Conservation (phyloP, 2,888 invertebrate genomes). For the Tetragonula carbonaria region DNA sequence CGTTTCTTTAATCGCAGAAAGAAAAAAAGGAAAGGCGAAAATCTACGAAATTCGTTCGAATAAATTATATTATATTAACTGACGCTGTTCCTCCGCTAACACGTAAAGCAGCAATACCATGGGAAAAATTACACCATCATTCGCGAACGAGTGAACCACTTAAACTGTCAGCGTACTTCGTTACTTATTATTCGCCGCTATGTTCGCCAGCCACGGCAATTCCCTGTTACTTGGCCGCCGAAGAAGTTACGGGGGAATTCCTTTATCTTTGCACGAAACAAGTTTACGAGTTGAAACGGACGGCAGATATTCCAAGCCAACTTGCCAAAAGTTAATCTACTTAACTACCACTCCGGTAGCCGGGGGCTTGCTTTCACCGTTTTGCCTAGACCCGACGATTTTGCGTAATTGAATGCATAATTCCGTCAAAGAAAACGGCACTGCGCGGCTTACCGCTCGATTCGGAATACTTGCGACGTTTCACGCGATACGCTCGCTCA, state of each 20-base stretch:
- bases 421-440: constrained; percentile 24
- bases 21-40: neutral
- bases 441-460: constrained; percentile 6
- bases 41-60: neutral
- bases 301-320: constrained; percentile 19
- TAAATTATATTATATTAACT: no score
- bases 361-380: constrained; percentile 25
- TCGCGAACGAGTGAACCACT: neutral
- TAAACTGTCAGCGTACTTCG: neutral
- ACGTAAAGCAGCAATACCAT: neutral
- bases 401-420: constrained; percentile 33
- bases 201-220: neutral
- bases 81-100: fast-evolving
- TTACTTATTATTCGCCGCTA: neutral
- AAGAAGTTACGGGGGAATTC: constrained; percentile 23
- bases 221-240: neutral
- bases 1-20: no score
- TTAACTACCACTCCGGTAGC: constrained; percentile 24
- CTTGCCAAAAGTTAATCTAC: constrained; percentile 44
- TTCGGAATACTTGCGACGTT: neutral
- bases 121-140: neutral
- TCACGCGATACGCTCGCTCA: neutral
- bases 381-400: constrained; percentile 18
- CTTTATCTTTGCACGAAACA: constrained; percentile 28
- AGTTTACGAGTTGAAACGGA: constrained; percentile 23